Percentiles rank a stretch among this genome's conserved stretches.
These are phyloP conservation scores for Palythoa grandis DNA, from an alignment of 92 coral and sea anemone genomes.

Conservation along the genomic window DNA sequence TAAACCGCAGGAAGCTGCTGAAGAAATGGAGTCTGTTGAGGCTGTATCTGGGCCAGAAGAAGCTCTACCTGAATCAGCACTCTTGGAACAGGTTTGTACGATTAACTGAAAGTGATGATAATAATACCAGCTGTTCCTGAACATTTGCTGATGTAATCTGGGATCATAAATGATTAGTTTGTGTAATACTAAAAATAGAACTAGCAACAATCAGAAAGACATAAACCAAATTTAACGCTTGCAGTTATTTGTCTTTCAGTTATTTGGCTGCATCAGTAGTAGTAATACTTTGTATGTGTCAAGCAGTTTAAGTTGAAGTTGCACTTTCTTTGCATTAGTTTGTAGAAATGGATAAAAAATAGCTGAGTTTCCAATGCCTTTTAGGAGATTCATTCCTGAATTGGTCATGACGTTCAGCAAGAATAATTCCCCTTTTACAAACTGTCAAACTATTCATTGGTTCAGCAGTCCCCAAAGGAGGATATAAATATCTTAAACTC, in stretches of 20 bases:
- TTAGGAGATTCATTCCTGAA: conserved; percentile 67
- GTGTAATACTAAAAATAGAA: too few species aligned
- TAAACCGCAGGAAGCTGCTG: conserved; percentile 6
- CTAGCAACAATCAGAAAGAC: too few species aligned
- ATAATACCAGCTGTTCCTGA: too few species aligned
- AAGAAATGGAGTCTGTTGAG: conserved; percentile 10
- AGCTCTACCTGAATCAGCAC: conserved; percentile 14
- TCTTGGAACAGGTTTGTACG: conserved; percentile 36
- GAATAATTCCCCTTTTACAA: conserved; percentile 54
- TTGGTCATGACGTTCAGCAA: conserved; percentile 82
- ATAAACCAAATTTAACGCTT: too few species aligned
- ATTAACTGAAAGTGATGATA: too few species aligned
- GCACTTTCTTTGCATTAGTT: too few species aligned
- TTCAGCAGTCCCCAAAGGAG: conserved; percentile 60
- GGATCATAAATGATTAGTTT: too few species aligned
- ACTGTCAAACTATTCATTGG: conserved; percentile 48
- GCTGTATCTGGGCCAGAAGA: background rate
- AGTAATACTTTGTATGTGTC: too few species aligned
- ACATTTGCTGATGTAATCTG: too few species aligned
- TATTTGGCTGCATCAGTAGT: too few species aligned
- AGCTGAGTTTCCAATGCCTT: conserved; percentile 79
- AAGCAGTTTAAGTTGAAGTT: too few species aligned
- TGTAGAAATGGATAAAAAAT: background rate
- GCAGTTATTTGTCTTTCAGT: too few species aligned
- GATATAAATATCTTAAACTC: conserved; percentile 26